Evolutionary conservation across 2,888 invertebrate species (phyloP), one percentile per base, ranked within the genome.

Genomic region (Orchesella flavescens): DNA sequence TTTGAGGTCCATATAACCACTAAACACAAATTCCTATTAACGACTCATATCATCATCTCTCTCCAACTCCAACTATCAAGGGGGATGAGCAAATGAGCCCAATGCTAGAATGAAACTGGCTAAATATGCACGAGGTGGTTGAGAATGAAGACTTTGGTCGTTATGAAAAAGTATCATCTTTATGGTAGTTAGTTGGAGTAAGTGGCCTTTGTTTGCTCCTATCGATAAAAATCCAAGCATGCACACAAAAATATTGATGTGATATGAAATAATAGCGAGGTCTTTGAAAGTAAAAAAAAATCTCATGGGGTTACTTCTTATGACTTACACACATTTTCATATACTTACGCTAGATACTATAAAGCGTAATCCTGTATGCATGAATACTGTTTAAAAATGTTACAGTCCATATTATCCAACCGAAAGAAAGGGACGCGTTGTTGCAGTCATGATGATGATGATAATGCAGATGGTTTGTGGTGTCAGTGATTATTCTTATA

Each of bases 201-300:
- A 59, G 69, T 78, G 78, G 78, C 78, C 78, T 78, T 78, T 78
- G 78, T 78, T 71, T 71, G 61, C 71, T 77, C 76, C 49, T 43
- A 17, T 53, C 43, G 55, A 71, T 71, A 72, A 17, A 34, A 57
- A 46, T 68, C 46, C 46, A 43, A 46, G 19, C 46, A 34, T n/a
- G 21, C 59, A 59, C 12, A 59, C 23, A 4, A 24, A 63, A 34
- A 34, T 13, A 21, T 9, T 21, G 61, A 17, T 21, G 17, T 13
- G 34, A 34, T 34, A 65, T 17, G 23, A 34, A n/a, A 34, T 65
- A 65, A 53, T 7, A 72, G 79, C 79, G 72, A 79, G 79, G 79
- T 72, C 79, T 79, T 79, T 19, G 79, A 79, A 79, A 79, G 79
- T 69, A 71, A 69, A 78, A 69, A 78, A 71, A 34, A 66, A 53